Evolutionary conservation across 2,888 invertebrate genomes (phyloP), one percentile per base, ranked within the genome.

Genomic region (Cephus pulcher): DNA sequence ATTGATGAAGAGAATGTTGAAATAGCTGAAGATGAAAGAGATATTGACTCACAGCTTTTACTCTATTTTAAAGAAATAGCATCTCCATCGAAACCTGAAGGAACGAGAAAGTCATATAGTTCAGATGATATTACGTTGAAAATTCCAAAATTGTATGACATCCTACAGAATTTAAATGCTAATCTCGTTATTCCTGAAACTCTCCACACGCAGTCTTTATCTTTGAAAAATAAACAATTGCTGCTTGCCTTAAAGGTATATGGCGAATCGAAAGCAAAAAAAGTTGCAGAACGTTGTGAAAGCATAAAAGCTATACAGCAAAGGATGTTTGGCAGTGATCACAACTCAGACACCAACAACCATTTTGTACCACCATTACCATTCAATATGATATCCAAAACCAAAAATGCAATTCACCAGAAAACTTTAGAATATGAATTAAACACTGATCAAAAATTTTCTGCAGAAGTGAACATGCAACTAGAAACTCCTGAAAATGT

Each of bases 61-160:
- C 84, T 87, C 4, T 84, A 86, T 79, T 88, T 91, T 80, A 78
- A 84, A 75, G 56, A 79, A 32, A 74, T 82, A 78, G 75, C 82
- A 23, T 23, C 73, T 30, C 3, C 74, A 2, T 12, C 77, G 2
- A 77, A 35, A 75, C 93, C 92, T 0, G 90, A 93, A n/a, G 89
- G 93, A 74, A 84, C 90, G 85, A 1, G 89, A 89, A 32, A 90
- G 90, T 91, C 91, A 15, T 88, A 89, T 77, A 85, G 86, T 1
- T 75, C 85, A 1, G 83, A 89, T 12, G 89, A 92, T 81, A 87
- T 93, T n/a, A 85, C 89, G 35, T 86, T 86, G 73, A 91, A 92
- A 2, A 86, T 93, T 34, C 90, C 91, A 79, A 91, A 90, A 73
- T 87, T 94, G 34, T 92, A 92, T 81, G 85, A 89, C 68, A 88